phyloP scores from a whole-genome alignment of 2,888 invertebrate species.

The Spilarctia lutea region DNA sequence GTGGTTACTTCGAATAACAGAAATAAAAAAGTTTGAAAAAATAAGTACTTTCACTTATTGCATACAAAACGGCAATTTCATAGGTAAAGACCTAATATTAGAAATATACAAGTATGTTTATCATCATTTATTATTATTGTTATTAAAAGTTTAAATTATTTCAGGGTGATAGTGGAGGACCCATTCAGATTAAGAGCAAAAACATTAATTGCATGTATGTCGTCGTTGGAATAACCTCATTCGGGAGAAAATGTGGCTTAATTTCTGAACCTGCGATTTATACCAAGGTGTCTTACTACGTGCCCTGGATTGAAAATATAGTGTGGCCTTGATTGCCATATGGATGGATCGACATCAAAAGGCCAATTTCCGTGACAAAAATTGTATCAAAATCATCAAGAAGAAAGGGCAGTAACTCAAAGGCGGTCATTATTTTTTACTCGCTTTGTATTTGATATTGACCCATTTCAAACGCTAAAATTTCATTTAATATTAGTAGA shows the following conservation, averaged over 20 bases:
- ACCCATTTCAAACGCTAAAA: no score
- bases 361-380: background rate
- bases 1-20: no score
- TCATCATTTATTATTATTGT: no score
- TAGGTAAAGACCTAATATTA: no score
- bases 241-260: constrained; percentile 76
- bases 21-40: no score
- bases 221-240: constrained; percentile 82
- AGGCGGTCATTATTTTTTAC: no score
- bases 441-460: no score
- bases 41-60: no score
- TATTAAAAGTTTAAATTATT: constrained; percentile 18
- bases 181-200: constrained; percentile 76
- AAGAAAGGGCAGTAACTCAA: no score
- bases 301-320: constrained; percentile 65
- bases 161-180: constrained; percentile 90
- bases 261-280: constrained; percentile 85
- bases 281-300: constrained; percentile 82
- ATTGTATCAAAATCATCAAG: background rate
- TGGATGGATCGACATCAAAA: background rate
- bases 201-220: constrained; percentile 80
- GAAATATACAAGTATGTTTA: no score
- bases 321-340: constrained; percentile 44
- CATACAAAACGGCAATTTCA: no score
- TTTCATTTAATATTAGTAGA: no score